phyloP scores from a whole-genome alignment of 2,113 vertebrate genomes.

The Cyphomyrus discorhynchus region DNA sequence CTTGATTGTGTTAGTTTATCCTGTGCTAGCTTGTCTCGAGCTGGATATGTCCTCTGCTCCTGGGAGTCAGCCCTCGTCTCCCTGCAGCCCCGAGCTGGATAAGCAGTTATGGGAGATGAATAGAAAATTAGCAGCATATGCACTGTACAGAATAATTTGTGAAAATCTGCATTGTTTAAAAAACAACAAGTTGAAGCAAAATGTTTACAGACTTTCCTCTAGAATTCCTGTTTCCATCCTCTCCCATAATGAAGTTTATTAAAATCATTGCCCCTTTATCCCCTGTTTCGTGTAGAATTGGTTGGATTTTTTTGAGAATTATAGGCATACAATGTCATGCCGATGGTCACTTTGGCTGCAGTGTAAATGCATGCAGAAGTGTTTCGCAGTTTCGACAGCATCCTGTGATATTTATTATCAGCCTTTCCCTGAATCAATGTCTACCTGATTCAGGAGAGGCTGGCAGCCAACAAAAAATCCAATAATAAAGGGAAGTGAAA shows the following conservation, averaged over 20 bases:
- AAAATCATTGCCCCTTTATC: neutral
- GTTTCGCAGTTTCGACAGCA: neutral
- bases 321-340: neutral
- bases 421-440: neutral
- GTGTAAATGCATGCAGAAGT: neutral
- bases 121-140: neutral
- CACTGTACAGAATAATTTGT: neutral
- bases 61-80: neutral
- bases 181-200: neutral
- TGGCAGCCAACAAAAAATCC: conserved; percentile 4
- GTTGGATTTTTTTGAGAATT: neutral
- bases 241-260: neutral
- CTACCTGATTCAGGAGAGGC: neutral
- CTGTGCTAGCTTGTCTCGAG: neutral
- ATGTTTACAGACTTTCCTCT: neutral
- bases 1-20: neutral
- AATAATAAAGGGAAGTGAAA: neutral
- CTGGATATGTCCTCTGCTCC: neutral
- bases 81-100: neutral
- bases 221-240: neutral
- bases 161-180: neutral
- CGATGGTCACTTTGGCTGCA: neutral
- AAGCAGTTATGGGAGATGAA: neutral
- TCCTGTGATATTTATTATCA: neutral
- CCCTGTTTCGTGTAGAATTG: neutral